Evolutionary conservation across 2,888 invertebrate species (phyloP), one percentile per base, ranked within the genome.

Genomic region (Neoscelio sp.): DNA sequence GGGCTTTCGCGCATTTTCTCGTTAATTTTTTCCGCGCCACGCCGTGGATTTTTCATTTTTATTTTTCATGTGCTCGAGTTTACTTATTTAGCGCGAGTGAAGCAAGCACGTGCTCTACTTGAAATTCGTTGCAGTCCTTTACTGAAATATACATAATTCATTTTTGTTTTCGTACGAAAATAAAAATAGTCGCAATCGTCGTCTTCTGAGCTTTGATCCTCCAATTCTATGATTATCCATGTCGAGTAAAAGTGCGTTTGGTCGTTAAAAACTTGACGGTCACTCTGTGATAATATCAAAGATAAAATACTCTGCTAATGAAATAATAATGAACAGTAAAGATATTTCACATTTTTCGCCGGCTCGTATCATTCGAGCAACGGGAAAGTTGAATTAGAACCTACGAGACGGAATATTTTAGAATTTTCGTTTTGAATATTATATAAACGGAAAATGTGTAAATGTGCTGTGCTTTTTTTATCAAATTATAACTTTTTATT

Each of bases 241-340:
- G 38, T 38, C 23, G 12, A 7, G 10, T 5, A 58, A 58, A 17
- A 42, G 28, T 15, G 58, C 42, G 4, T 33, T 23, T 5, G 20
- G 42, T 54, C 44, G 44, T 68, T 68, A 56, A 56, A 68, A 68
- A 56, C 54, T 48, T 48, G 26, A 46, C 38, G 68, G 68, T 38
- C 40, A 58, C 13, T 38, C 48, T 20, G 12, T 30, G 23, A 67
- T 23, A 17, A 58, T 70, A 70, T 58, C 70, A 58, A 70, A 70
- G 70, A 58, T 50, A 70, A 67, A 67, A 67, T 58, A 40, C 28
- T 50, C 30, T 33, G 48, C 15, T 58, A 58, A 40, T 70, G 70
- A 58, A 70, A 70, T 60, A 33, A 60, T 70, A 70, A 60, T 26
- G 67, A 54, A 56, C 44, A 35, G 18, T 46, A 20, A 6, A 23